Conservation (phyloP, 2,888 invertebrate genomes). For the Apodemia zela region DNA sequence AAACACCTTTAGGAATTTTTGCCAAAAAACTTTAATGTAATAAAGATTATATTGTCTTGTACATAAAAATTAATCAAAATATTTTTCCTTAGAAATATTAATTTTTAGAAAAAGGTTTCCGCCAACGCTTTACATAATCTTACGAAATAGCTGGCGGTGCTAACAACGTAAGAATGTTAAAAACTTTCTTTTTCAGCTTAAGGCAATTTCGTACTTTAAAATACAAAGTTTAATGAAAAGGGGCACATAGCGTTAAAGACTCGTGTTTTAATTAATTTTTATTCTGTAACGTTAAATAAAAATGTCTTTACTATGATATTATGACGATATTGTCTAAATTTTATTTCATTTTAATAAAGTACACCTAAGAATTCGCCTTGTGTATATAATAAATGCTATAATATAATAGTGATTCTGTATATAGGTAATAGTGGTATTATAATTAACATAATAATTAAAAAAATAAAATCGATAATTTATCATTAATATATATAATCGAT, state of each 20-base stretch:
- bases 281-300: background rate
- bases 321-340: background rate
- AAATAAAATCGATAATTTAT: too few species aligned
- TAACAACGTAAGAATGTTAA: constrained; percentile 19
- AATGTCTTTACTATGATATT: background rate
- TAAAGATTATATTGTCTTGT: background rate
- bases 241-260: constrained; percentile 21
- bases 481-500: too few species aligned
- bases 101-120: constrained; percentile 1
- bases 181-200: constrained; percentile 22
- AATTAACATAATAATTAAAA: too few species aligned
- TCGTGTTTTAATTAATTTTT: constrained; percentile 9
- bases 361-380: background rate
- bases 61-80: constrained; percentile 11
- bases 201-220: constrained; percentile 17
- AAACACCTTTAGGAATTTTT: too few species aligned
- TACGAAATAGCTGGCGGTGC: too few species aligned
- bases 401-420: too few species aligned
- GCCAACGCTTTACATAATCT: constrained; percentile 9
- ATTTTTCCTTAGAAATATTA: constrained; percentile 3
- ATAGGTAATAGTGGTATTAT: too few species aligned
- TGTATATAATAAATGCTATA: background rate
- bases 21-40: too few species aligned
- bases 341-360: background rate
- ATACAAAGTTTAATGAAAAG: constrained; percentile 18